phyloP scores from a whole-genome alignment of 2,113 vertebrate genomes.

The Sarotherodon lohbergeri region DNA sequence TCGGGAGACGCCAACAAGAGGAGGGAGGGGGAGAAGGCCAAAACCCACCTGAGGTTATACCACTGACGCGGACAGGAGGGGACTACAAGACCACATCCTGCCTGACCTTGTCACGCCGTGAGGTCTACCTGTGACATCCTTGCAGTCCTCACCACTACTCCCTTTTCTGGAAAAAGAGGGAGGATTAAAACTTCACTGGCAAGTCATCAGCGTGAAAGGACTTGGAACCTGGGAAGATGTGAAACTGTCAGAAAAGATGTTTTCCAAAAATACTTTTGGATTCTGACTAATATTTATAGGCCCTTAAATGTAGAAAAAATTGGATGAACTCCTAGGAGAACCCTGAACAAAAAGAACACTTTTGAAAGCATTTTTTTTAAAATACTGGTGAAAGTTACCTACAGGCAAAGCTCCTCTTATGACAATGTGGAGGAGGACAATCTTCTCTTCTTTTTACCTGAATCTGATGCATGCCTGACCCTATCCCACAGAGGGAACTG shows the following conservation, averaged over 20 bases:
- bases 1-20: conserved; percentile 62
- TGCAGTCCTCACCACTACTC: background rate
- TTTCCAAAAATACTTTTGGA: conserved; percentile 49
- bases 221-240: conserved; percentile 40
- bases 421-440: conserved; percentile 43
- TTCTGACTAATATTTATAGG: conserved; percentile 56
- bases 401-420: conserved; percentile 21
- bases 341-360: conserved; percentile 5
- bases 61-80: conserved; percentile 71
- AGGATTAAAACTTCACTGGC: conserved; percentile 15
- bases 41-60: conserved; percentile 70
- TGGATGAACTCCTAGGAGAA: conserved; percentile 12
- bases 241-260: conserved; percentile 25
- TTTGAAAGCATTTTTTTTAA: conserved; percentile 30
- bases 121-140: conserved; percentile 74
- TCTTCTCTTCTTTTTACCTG: conserved; percentile 47
- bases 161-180: background rate
- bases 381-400: conserved; percentile 26
- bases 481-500: conserved; percentile 41
- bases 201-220: conserved; percentile 14
- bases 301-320: conserved; percentile 31
- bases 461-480: conserved; percentile 66
- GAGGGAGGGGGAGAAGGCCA: conserved; percentile 64
- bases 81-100: conserved; percentile 78
- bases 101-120: conserved; percentile 72